Evolutionary conservation across 2,797 vertebrate species (phyloP).

Genomic region (Poeciliopsis gracilis): DNA sequence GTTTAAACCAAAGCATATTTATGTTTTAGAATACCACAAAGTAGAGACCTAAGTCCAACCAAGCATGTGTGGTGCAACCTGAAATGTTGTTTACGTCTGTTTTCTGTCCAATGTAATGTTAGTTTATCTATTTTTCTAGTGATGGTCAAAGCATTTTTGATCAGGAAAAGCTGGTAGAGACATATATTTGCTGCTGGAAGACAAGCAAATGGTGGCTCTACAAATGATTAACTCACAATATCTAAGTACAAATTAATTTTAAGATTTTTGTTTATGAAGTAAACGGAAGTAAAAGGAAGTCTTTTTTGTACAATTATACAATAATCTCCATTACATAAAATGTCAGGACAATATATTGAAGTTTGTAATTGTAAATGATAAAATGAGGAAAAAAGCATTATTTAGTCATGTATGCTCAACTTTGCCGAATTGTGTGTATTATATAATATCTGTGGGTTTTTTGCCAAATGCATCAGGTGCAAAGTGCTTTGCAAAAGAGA

Average conservation of each 20-base stretch:
- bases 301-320: not conserved
- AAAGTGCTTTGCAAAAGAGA: slow-evolving; percentile 39
- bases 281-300: not conserved
- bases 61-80: not conserved
- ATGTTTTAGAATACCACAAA: not conserved
- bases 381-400: not conserved
- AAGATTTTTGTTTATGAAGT: not conserved
- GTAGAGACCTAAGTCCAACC: not conserved
- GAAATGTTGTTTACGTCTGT: not conserved
- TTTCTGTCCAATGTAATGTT: not conserved
- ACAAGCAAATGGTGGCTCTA: not conserved
- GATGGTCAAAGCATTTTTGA: not conserved
- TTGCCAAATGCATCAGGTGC: slow-evolving; percentile 38
- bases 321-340: not conserved
- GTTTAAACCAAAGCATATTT: not conserved
- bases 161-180: not conserved
- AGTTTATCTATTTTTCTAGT: not conserved
- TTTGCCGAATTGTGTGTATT: slow-evolving; percentile 60
- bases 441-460: slow-evolving; percentile 43
- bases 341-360: not conserved
- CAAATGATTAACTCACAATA: not conserved
- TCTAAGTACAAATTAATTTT: not conserved
- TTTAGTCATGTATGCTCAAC: slow-evolving; percentile 45
- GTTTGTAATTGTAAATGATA: not conserved
- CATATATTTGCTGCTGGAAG: not conserved